Conservation (phyloP, 64 coral and sea anemone genomes). For the Acropora yongei region DNA sequence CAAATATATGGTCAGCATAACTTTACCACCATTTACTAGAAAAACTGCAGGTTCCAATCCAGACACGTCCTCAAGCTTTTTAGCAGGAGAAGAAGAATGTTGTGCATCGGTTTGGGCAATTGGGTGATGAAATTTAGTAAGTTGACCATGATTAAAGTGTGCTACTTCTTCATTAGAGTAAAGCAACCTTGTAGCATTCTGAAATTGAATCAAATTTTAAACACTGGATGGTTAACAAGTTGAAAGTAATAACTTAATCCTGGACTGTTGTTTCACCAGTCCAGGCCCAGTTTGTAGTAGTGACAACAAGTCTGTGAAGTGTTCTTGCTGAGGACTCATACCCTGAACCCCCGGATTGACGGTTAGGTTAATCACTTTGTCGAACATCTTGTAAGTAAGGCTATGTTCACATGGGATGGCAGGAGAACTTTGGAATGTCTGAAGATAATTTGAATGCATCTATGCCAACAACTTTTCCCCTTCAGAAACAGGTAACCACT, state of each 20-base stretch:
- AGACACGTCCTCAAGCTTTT: conserved; percentile 23
- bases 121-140: conserved; percentile 20
- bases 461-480: conserved; percentile 44
- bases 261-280: background rate
- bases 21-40: conserved; percentile 6
- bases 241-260: background rate
- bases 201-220: conserved; percentile 4
- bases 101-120: background rate
- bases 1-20: conserved; percentile 27
- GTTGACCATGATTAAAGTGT: conserved; percentile 18
- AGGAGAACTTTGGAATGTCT: conserved; percentile 56
- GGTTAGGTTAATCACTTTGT: conserved; percentile 14
- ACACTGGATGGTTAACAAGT: conserved; percentile 23
- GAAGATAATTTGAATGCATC: conserved; percentile 14
- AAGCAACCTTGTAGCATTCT: conserved; percentile 3
- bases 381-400: conserved; percentile 13
- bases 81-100: background rate
- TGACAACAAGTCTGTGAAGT: background rate
- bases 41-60: conserved; percentile 11
- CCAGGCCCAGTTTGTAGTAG: background rate
- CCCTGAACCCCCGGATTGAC: conserved; percentile 35
- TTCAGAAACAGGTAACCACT: conserved; percentile 38
- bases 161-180: conserved; percentile 16
- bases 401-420: conserved; percentile 15
- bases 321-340: conserved; percentile 5